These are phyloP conservation scores for Dendrolimus pini DNA, from an alignment of 2,888 invertebrate genomes.

Conservation along the genomic window DNA sequence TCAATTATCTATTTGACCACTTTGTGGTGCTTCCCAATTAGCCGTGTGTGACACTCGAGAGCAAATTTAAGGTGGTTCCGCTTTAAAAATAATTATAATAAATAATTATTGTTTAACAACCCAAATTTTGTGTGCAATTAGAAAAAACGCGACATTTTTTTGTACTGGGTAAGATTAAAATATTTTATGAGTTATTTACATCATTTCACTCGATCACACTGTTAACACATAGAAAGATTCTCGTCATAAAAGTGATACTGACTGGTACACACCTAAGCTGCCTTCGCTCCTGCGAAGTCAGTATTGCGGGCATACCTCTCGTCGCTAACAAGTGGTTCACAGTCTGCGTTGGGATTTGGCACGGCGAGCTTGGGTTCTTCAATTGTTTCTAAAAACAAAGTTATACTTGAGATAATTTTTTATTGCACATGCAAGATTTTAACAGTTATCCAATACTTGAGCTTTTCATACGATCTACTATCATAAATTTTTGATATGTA, in stretches of 20 bases:
- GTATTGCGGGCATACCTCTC: conserved; percentile 52
- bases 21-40: too few species aligned
- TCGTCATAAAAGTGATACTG: not conserved
- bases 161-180: not conserved
- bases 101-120: too few species aligned
- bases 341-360: conserved; percentile 49
- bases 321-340: conserved; percentile 57
- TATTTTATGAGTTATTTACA: conserved; percentile 1
- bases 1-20: too few species aligned
- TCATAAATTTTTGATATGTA: too few species aligned
- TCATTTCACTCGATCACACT: not conserved
- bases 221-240: not conserved
- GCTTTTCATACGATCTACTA: too few species aligned
- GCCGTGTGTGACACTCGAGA: too few species aligned
- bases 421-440: not conserved
- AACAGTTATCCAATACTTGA: conserved; percentile 6
- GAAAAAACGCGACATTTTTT: too few species aligned
- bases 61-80: too few species aligned
- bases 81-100: too few species aligned
- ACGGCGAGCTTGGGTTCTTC: conserved; percentile 27
- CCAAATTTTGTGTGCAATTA: too few species aligned
- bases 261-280: conserved; percentile 44
- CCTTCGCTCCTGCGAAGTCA: conserved; percentile 53
- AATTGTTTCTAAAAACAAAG: conserved; percentile 49
- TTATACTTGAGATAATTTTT: not conserved